phyloP scores from a whole-genome alignment of 2,113 vertebrate species.

The Semicossyphus pulcher region DNA sequence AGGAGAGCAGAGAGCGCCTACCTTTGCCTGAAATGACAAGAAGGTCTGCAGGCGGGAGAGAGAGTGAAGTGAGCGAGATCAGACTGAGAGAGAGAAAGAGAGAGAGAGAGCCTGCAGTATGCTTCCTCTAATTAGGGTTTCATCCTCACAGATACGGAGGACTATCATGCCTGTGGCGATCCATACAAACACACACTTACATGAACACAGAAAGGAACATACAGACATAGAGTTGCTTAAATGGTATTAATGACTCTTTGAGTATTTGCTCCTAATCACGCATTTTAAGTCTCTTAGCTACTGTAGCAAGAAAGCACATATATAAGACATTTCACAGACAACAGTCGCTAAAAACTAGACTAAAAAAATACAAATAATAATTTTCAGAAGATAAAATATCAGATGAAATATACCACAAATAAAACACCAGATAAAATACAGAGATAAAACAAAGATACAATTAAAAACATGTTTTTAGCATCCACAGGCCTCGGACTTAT shows the following conservation, averaged over 20 bases:
- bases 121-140: conserved; percentile 42
- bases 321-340: not conserved
- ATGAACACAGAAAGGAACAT: not conserved
- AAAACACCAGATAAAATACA: not conserved
- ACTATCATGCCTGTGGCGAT: conserved; percentile 19
- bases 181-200: conserved; percentile 1
- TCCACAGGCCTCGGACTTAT: not conserved
- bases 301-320: not conserved
- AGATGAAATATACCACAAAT: too few relatives aligned
- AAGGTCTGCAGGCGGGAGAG: conserved; percentile 35
- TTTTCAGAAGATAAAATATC: not conserved
- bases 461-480: too few relatives aligned
- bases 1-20: conserved; percentile 10
- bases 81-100: conserved; percentile 6
- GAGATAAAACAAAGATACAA: too few relatives aligned
- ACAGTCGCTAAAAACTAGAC: not conserved
- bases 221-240: not conserved
- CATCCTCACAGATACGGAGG: conserved; percentile 41
- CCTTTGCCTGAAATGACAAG: conserved; percentile 45
- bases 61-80: not conserved
- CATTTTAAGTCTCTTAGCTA: not conserved
- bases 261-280: not conserved
- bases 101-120: conserved; percentile 34
- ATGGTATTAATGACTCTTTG: not conserved
- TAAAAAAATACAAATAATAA: not conserved